Evolutionary conservation across 2,888 invertebrate genomes (phyloP), one percentile per base, ranked within the genome.

Genomic region (Artemia sinica): DNA sequence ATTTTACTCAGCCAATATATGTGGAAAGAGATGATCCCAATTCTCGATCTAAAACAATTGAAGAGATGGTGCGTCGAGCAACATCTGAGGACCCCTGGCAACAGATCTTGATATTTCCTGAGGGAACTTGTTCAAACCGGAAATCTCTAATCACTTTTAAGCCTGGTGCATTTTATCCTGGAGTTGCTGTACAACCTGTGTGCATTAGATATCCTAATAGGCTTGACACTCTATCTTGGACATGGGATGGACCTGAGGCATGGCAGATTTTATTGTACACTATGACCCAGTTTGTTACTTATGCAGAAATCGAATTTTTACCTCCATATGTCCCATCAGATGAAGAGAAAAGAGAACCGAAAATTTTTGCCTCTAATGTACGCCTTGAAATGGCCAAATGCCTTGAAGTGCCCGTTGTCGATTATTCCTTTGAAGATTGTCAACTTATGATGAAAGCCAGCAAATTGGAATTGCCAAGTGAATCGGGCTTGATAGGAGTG

Each of bases 71-170:
- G 28, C 28, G 28, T 28, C 28, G 28, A 28, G 28, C 28, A 28
- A 28, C 28, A 28, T 28, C 28, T 28, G 28, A 28, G 28, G 28
- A 28, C 4, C 28, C 28, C 28, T 28, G 28, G 28, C 28, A 28
- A 28, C 52, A 87, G 84, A 86, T 95, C 68, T 83, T 93, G 71
- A 92, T 96, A 75, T 96, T 95, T 79, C 92, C 95, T 0, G 95
- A 96, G 78, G 96, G 95, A 66, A 96, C 96, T 0, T 95, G 94
- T 78, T 93, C 95, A 49, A 96, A 96, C 80, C 84, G 94, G 48
- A 86, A 88, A 0, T 91, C 91, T 76, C 80, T 96, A 74, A 79
- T 81, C 66, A 89, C 89, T 52, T 91, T 91, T 79, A 91, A 90
- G 77, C 86, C 87, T 2, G 94, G 95, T 58, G 95, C 93, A 12